Conservation (phyloP, 2,888 invertebrate genomes). For the Drosophila percnosoma region DNA sequence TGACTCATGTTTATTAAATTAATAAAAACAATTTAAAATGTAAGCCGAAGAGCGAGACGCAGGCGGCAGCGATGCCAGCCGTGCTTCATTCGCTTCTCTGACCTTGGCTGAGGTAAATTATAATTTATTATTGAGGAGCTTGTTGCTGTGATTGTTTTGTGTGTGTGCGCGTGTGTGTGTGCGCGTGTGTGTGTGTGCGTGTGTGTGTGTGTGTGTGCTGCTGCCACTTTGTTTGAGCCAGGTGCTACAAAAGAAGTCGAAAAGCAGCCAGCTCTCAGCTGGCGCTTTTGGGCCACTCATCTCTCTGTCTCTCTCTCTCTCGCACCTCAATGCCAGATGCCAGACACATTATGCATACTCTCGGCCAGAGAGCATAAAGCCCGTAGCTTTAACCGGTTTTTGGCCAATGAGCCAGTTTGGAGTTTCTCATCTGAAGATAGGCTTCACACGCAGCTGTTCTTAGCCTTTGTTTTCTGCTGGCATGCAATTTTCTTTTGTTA, state of each 20-base stretch:
- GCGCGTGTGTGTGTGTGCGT: neutral
- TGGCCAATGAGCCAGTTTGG: neutral
- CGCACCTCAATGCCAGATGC: conserved; percentile 12
- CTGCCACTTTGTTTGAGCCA: conserved; percentile 1
- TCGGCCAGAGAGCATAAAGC: neutral
- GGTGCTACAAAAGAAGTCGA: neutral
- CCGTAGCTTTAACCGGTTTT: conserved; percentile 39
- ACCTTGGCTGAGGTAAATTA: conserved; percentile 31
- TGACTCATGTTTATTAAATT: conserved; percentile 57
- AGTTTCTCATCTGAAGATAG: conserved; percentile 12
- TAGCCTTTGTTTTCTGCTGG: conserved; percentile 11
- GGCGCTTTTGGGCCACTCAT: neutral
- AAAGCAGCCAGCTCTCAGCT: conserved; percentile 2
- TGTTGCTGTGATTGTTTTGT: neutral
- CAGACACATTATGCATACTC: conserved; percentile 36
- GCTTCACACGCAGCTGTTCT: conserved; percentile 42
- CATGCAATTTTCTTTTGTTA: conserved; percentile 67
- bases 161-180: neutral
- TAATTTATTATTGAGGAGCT: neutral
- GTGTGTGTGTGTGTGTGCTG: neutral
- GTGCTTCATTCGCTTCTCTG: neutral
- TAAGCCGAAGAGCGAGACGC: conserved; percentile 2
- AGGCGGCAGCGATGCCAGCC: conserved; percentile 19
- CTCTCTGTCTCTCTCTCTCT: neutral
- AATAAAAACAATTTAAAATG: conserved; percentile 49